Conservation (phyloP, 2,888 invertebrate genomes). For the Magallana nippona region DNA sequence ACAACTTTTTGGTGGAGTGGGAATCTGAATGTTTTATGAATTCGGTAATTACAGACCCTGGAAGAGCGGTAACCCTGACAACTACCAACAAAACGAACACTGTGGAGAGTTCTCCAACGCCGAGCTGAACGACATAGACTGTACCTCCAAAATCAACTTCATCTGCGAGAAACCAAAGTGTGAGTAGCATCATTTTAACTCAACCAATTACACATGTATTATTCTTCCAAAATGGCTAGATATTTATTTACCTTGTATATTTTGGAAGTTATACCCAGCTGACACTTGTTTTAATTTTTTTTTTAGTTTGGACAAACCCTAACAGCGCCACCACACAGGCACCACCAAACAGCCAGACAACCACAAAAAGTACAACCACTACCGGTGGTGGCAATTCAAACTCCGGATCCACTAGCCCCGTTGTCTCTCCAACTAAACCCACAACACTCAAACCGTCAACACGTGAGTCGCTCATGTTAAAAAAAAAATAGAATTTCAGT, state of each 20-base stretch:
- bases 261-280: too few relatives aligned
- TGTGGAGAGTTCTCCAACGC: slow-evolving; percentile 63
- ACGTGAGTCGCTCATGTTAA: slow-evolving; percentile 43
- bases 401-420: neutral
- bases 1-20: neutral
- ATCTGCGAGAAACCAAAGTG: slow-evolving; percentile 66
- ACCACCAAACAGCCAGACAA: slow-evolving; percentile 51
- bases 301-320: slow-evolving; percentile 56
- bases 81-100: slow-evolving; percentile 60
- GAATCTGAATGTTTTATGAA: neutral
- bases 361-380: slow-evolving; percentile 30
- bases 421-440: slow-evolving; percentile 50
- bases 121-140: slow-evolving; percentile 62
- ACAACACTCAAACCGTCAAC: slow-evolving; percentile 56
- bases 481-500: neutral
- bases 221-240: too few relatives aligned
- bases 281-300: neutral
- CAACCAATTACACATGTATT: neutral
- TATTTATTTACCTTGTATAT: too few relatives aligned
- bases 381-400: neutral
- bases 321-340: slow-evolving; percentile 51
- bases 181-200: slow-evolving; percentile 45
- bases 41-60: slow-evolving; percentile 53
- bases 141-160: slow-evolving; percentile 56
- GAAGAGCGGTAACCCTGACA: slow-evolving; percentile 63